Percentiles rank a stretch among this genome's conserved stretches.
These are phyloP conservation scores for Cyrtorhinus lividipennis DNA, from an alignment of 1,140 invertebrate species.

Conservation along the genomic window DNA sequence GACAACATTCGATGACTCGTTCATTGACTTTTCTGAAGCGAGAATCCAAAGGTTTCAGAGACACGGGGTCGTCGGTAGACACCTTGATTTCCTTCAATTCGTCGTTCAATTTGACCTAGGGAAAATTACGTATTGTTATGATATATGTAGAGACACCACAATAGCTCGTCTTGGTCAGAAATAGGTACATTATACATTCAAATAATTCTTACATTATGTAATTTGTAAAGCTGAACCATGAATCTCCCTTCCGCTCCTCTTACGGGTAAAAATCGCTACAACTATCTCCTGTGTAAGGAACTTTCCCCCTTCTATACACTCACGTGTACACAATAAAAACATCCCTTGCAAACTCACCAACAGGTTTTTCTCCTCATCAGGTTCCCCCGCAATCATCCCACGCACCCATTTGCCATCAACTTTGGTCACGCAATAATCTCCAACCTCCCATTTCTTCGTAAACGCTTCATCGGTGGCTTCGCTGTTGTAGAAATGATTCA, in stretches of 20 bases:
- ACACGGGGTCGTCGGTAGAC: background rate
- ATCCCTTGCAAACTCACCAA: no score
- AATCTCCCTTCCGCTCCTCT: no score
- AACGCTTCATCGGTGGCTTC: background rate
- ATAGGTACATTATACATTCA: no score
- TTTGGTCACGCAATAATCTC: conserved; percentile 32
- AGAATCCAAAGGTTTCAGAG: conserved; percentile 24
- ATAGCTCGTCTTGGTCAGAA: no score
- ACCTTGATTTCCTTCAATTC: conserved; percentile 35
- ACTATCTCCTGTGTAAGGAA: no score
- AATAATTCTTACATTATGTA: no score
- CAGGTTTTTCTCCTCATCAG: conserved; percentile 18
- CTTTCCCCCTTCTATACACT: no score
- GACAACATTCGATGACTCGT: conserved; percentile 37
- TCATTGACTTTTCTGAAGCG: conserved; percentile 32
- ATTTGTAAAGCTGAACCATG: no score
- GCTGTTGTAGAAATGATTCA: conserved; percentile 35
- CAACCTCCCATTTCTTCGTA: conserved; percentile 14
- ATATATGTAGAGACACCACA: no score
- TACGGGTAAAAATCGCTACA: no score
- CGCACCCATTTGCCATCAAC: conserved; percentile 37
- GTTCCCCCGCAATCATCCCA: conserved; percentile 33
- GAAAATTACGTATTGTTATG: no score
- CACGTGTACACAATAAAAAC: no score
- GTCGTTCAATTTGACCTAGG: conserved; percentile 32